phyloP scores from a whole-genome alignment of 2,113 vertebrate species.

The Scopus umbretta region DNA sequence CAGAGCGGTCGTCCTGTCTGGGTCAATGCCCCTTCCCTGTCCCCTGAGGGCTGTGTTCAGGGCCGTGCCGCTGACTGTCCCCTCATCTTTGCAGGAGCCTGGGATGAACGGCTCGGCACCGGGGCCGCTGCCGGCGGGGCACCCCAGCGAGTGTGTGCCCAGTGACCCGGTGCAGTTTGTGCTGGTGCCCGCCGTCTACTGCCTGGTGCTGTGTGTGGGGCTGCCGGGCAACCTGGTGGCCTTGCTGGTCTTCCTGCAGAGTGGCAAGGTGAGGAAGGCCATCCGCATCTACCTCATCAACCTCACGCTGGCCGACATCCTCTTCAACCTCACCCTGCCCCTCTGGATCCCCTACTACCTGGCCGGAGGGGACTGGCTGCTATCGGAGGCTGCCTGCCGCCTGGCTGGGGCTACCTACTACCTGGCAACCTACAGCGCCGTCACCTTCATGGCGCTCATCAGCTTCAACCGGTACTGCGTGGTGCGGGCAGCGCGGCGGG shows the following conservation, averaged over 20 bases:
- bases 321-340: slow-evolving; percentile 67
- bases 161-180: slow-evolving; percentile 24
- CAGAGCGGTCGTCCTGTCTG: accelerated
- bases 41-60: background rate
- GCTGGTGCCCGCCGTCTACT: slow-evolving; percentile 26
- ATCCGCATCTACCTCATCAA: slow-evolving; percentile 69
- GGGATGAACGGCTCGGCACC: background rate
- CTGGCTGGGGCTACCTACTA: slow-evolving; percentile 53
- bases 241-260: slow-evolving; percentile 53
- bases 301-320: slow-evolving; percentile 59
- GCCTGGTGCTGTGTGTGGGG: slow-evolving; percentile 63
- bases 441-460: slow-evolving; percentile 65
- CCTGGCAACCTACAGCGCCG: slow-evolving; percentile 42
- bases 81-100: background rate
- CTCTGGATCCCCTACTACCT: slow-evolving; percentile 70
- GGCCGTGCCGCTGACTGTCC: background rate
- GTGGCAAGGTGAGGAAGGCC: slow-evolving; percentile 43
- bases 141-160: background rate
- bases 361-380: slow-evolving; percentile 46
- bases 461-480: slow-evolving; percentile 48
- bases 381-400: slow-evolving; percentile 38
- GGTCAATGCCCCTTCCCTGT: accelerated
- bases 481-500: background rate
- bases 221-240: slow-evolving; percentile 56
- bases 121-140: background rate